These are phyloP conservation scores for Etia nguti DNA, from an alignment of 2,113 vertebrate genomes.

Conservation along the genomic window DNA sequence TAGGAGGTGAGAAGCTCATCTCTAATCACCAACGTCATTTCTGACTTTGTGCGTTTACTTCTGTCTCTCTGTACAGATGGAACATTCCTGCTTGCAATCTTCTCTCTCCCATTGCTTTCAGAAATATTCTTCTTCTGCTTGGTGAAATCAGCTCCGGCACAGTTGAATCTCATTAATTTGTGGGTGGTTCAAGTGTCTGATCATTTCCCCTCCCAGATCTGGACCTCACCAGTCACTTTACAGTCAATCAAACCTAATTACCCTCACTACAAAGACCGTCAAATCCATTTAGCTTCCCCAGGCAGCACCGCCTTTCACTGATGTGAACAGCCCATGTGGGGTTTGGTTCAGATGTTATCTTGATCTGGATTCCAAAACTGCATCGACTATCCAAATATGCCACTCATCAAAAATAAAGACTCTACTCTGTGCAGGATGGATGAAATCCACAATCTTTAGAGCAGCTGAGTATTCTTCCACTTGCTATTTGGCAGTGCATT, in stretches of 20 bases:
- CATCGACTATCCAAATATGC: constrained; percentile 3
- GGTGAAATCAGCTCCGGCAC: constrained; percentile 39
- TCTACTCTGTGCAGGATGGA: background rate
- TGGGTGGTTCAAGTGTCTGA: constrained; percentile 66
- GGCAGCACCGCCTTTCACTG: constrained; percentile 40
- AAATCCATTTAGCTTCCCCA: constrained; percentile 58
- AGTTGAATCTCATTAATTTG: constrained; percentile 68
- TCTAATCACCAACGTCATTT: constrained; percentile 6
- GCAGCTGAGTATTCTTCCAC: background rate
- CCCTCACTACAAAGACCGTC: constrained; percentile 61
- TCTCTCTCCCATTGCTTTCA: constrained; percentile 2
- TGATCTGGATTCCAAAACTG: constrained; percentile 40
- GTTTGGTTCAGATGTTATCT: constrained; percentile 57
- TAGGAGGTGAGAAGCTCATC: constrained; percentile 31
- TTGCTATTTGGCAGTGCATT: background rate
- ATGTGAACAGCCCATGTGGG: constrained; percentile 53
- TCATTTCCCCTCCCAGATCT: constrained; percentile 56
- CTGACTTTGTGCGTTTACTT: background rate
- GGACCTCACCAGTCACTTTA: constrained; percentile 65
- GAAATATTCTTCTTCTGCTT: constrained; percentile 20
- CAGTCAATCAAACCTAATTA: constrained; percentile 75
- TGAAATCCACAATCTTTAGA: background rate
- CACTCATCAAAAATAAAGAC: background rate
- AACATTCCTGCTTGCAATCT: background rate
- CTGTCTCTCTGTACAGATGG: background rate